Base-by-base conservation (phyloP, 1,140 invertebrate species). In the Neodiprion lecontei region DNA sequence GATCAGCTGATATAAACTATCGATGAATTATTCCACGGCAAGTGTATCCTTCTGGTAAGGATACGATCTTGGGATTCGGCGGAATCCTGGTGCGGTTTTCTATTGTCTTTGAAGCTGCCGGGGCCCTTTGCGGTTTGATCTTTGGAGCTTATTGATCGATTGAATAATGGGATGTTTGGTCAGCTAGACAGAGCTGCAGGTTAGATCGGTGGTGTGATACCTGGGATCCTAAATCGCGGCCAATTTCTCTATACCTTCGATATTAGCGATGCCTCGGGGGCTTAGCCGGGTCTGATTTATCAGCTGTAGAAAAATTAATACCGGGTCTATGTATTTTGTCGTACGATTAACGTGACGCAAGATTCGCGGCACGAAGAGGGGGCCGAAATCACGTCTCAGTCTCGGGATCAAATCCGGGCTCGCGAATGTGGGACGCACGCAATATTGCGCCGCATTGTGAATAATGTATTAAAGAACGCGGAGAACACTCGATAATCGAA, bases 11-110 rank as follows among this genome's bases (percentile, higher is more conserved):
- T 21, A 21, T 40, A 40, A 40, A 40, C 28, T 40, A 40, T 40
- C 28, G 28, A 40, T 40, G 28, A 40, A 3, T 40, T 40, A 40
- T 40, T 40, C 28, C 28, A 40, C 28, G 28, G 28, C 28, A 40
- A 17, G 53, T 17, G 53, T 14, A 61, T 61, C 53, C 53, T 61
- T 61, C 53, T 61, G 8, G 11, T 12, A 61, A 17, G 53, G 53
- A 61, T 61, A 61, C 53, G 53, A 61, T 61, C 53, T 61, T 9
- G 0, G 8, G n/a, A 61, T 61, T 61, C 53, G 53, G 11, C n/a
- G 53, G 53, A 61, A 61, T 61, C 53, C n/a, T 9, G 53, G 53
- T 61, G 53, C n/a, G 53, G 53, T 61, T 61, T 61, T 61, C 53
- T 61, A 61, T 61, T 61, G 53, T 61, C 53, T 61, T 61, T 61